phyloP scores from a whole-genome alignment of 2,888 invertebrate genomes.

The Apotomis betuletana region DNA sequence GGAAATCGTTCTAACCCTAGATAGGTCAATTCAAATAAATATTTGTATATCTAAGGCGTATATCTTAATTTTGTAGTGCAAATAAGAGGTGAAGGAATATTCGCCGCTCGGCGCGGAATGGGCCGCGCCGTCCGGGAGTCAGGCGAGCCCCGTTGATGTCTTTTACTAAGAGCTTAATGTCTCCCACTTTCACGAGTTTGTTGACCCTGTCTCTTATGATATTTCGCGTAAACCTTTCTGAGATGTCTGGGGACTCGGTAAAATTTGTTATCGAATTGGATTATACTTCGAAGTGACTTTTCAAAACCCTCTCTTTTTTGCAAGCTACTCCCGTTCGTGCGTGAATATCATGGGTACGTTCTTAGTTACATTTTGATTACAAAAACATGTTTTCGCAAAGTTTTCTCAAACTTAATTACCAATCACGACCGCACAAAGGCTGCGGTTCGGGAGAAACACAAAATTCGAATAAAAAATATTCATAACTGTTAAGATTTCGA shows the following conservation, averaged over 20 bases:
- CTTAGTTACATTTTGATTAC: slow-evolving; percentile 4
- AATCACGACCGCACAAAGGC: slow-evolving; percentile 19
- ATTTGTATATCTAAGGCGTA: neutral
- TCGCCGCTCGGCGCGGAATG: slow-evolving; percentile 14
- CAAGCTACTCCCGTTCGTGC: neutral
- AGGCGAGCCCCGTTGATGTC: slow-evolving; percentile 75
- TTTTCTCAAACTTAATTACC: slow-evolving; percentile 29
- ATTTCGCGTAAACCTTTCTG: slow-evolving; percentile 39
- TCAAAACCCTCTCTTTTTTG: neutral
- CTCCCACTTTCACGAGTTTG: slow-evolving; percentile 69
- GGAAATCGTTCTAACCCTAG: neutral
- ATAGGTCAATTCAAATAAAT: neutral
- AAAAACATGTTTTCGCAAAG: slow-evolving; percentile 4
- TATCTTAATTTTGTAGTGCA: neutral
- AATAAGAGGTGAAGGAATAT: slow-evolving; percentile 3
- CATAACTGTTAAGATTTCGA: slow-evolving; percentile 70
- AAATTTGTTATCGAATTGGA: neutral
- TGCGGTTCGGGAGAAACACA: slow-evolving; percentile 49
- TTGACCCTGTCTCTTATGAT: slow-evolving; percentile 56
- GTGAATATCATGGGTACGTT: neutral
- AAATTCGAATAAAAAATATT: slow-evolving; percentile 63
- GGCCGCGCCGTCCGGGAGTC: slow-evolving; percentile 26
- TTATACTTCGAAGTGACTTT: neutral
- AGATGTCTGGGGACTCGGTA: neutral
- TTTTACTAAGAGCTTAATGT: slow-evolving; percentile 71